A percentile compares a stretch with the other conserved stretches of the same genome.
Conservation (phyloP, 2,113 vertebrate genomes). For the cat (Felis catus) region F.catus_Fca126_mat1.0 CM031412.1:229963501-229964000, state of each 20-base stretch:
- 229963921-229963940: background rate
- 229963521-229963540: background rate
- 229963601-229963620: background rate
- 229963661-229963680: background rate
- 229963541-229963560: background rate
- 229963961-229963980: background rate
- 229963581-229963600: background rate
- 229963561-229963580: background rate
- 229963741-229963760: background rate
- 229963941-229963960: background rate
- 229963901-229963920: background rate
- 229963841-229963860: background rate
- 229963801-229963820: background rate
- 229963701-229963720: background rate
- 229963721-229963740: background rate
- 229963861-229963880: background rate
- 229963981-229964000: background rate
- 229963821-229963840: background rate
- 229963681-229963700: background rate
- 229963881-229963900: background rate
- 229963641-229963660: background rate
- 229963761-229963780: background rate
- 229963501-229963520: background rate
- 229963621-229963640: background rate
- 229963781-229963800: background rate